These are phyloP conservation scores for Anoplius nigerrimus DNA, from an alignment of 2,888 invertebrate genomes.

Conservation along the genomic window DNA sequence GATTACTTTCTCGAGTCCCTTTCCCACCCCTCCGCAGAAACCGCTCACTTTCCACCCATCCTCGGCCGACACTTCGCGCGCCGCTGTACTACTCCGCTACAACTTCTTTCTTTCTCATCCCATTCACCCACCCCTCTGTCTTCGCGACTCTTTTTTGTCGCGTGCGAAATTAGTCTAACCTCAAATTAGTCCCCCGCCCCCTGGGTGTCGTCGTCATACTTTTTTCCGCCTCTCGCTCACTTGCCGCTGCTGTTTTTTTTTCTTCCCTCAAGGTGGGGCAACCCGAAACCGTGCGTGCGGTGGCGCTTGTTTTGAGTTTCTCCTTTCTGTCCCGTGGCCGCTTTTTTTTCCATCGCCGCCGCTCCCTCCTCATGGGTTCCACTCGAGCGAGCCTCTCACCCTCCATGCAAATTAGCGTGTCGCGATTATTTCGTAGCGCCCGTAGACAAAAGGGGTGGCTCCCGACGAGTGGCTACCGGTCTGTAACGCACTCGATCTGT, in stretches of 20 bases:
- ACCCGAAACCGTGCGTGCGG: conserved; percentile 41
- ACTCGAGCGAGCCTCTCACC: conserved; percentile 25
- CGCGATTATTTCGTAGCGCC: conserved; percentile 50
- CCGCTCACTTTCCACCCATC: not conserved
- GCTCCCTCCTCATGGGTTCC: conserved; percentile 1
- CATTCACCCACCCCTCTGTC: conserved; percentile 3
- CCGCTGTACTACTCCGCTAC: conserved; percentile 9
- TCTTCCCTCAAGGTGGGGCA: conserved; percentile 5
- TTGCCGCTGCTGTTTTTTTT: conserved; percentile 14
- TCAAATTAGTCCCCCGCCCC: conserved; percentile 63
- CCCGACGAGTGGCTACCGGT: not conserved
- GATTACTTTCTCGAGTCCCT: conserved; percentile 36
- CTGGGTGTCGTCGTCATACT: conserved; percentile 7
- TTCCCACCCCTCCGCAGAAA: not conserved
- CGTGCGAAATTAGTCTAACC: conserved; percentile 67
- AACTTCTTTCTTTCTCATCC: not conserved
- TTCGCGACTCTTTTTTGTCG: conserved; percentile 50
- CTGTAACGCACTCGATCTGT: conserved; percentile 19
- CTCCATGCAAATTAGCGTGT: conserved; percentile 58
- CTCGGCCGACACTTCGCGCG: conserved; percentile 10
- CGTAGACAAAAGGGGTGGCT: conserved; percentile 12
- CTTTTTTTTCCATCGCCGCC: no score
- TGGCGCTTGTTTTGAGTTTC: conserved; percentile 57
- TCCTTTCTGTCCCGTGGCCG: conserved; percentile 33
- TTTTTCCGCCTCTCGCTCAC: conserved; percentile 6